Evolutionary conservation across 64 coral and sea anemone species (phyloP), one percentile per base, ranked within the genome.

Genomic region (Stichodactyla helianthus): DNA sequence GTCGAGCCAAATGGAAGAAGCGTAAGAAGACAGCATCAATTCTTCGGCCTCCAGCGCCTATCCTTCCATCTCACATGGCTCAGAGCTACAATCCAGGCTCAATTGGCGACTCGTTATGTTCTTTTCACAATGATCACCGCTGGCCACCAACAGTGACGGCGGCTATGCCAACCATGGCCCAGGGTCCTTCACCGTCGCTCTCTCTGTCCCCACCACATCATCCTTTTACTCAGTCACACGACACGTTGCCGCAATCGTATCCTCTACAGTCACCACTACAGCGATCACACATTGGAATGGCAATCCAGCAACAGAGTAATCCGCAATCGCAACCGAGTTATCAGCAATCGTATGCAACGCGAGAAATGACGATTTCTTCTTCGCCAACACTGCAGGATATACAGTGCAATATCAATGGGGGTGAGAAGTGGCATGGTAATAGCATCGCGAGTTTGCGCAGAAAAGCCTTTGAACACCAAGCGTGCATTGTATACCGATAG

Each of bases 311-410:
- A 84, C 93, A 92, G 70, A 91, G 86, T 17, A 93, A 83, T 28
- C 88, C 87, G 10, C 97, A 88, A 77, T 83, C 93, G 14, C 93
- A 94, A 81, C 93, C 92, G 85, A 94, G 84, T 55, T 92, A 88
- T 60, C 90, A 95, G 70, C 93, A 99, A 80, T 84, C 90, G 20
- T 94, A 88, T 85, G 90, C 86, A 59, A 81, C 93, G 7, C 85
- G 97, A 53, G 97, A 99, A 52, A 99, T 99, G 97, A 93, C 97
- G 11, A 99, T 99, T 68, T 99, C 97, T 6, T 99, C 97, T n/a
- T 99, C 97, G 57, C 97, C 97, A 19, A 93, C 97, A 25, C 86
- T 99, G 27, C 97, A 99, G 90, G 97, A 99, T 71, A 92, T 99
- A 53, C 97, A 99, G 59, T 99, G 97, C 54, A 95, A 87, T 67